phyloP scores from a whole-genome alignment of 1,140 invertebrate species.

The Anagrus nilaparvatae region DNA sequence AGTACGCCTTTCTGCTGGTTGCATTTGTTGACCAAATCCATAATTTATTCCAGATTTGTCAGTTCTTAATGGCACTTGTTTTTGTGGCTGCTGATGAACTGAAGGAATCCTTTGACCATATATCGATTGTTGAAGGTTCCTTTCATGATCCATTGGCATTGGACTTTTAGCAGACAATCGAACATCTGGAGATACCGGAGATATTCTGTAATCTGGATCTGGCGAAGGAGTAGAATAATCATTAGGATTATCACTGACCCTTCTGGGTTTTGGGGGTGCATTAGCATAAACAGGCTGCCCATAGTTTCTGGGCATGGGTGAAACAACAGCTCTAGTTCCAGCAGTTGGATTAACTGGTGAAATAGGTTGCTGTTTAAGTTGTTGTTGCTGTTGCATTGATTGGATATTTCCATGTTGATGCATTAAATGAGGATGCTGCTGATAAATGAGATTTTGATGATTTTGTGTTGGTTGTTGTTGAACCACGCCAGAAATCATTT shows the following conservation, averaged over 20 bases:
- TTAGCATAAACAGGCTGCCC: slow-evolving; percentile 75
- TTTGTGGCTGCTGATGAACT: slow-evolving; percentile 18
- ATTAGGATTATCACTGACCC: slow-evolving; percentile 49
- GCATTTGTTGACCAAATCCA: slow-evolving; percentile 23
- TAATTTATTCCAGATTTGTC: slow-evolving; percentile 36
- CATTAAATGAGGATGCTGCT: slow-evolving; percentile 15
- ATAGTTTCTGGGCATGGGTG: slow-evolving; percentile 27
- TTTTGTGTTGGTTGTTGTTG: slow-evolving; percentile 19
- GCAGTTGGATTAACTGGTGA: slow-evolving; percentile 2
- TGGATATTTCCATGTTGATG: slow-evolving; percentile 16
- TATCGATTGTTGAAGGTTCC: slow-evolving; percentile 25
- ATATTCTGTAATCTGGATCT: slow-evolving; percentile 32
- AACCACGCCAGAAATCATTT: slow-evolving; percentile 1
- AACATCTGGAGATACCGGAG: slow-evolving; percentile 26
- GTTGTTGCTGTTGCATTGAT: slow-evolving; percentile 14
- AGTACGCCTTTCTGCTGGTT: slow-evolving; percentile 54
- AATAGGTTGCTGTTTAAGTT: slow-evolving; percentile 12
- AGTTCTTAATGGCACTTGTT: slow-evolving; percentile 28
- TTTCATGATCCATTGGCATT: slow-evolving; percentile 19
- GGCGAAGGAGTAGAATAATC: slow-evolving; percentile 62
- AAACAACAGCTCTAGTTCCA: slow-evolving; percentile 22
- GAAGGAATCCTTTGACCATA: slow-evolving; percentile 26
- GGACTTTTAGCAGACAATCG: slow-evolving; percentile 26
- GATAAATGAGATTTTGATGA: slow-evolving; percentile 20
- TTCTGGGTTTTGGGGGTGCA: slow-evolving; percentile 75